Percentiles rank a stretch among this genome's conserved stretches.
Conservation (phyloP, 2,113 vertebrate species). For the Atlantisia rogersi region DNA sequence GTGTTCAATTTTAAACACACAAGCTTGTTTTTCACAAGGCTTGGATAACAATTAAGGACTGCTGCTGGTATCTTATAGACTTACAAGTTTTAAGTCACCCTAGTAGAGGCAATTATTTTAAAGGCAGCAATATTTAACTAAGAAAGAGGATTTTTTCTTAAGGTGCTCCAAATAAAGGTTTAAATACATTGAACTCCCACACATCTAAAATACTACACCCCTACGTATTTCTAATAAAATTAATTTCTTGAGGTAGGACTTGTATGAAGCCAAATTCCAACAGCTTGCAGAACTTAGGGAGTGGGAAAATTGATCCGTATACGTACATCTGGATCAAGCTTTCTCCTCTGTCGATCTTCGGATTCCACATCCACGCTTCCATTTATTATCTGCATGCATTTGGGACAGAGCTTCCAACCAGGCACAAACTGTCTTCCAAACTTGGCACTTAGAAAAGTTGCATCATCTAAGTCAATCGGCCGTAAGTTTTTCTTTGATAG, state of each 20-base stretch:
- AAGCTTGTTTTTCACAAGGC: not conserved
- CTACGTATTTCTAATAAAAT: not conserved
- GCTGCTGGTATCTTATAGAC: not conserved
- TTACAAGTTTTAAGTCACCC: not conserved
- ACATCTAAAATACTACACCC: not conserved
- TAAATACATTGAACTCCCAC: not conserved
- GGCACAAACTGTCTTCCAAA: conserved; percentile 82
- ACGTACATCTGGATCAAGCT: conserved; percentile 79
- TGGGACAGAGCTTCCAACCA: conserved; percentile 83
- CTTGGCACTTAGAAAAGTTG: conserved; percentile 78
- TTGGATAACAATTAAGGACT: not conserved
- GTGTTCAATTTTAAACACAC: not conserved
- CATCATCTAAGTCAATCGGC: conserved; percentile 79
- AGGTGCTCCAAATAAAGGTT: not conserved
- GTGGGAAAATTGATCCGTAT: not conserved
- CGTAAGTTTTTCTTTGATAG: conserved; percentile 78
- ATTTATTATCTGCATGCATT: conserved; percentile 81
- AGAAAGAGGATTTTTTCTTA: not conserved
- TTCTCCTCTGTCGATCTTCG: conserved; percentile 76
- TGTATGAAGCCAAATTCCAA: not conserved
- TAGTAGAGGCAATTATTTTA: not conserved
- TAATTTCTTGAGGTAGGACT: not conserved
- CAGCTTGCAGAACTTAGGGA: not conserved
- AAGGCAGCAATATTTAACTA: not conserved
- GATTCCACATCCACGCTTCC: conserved; percentile 78